phyloP scores from a whole-genome alignment of 1,140 invertebrate species.

The Harpegnathos saltator region DNA sequence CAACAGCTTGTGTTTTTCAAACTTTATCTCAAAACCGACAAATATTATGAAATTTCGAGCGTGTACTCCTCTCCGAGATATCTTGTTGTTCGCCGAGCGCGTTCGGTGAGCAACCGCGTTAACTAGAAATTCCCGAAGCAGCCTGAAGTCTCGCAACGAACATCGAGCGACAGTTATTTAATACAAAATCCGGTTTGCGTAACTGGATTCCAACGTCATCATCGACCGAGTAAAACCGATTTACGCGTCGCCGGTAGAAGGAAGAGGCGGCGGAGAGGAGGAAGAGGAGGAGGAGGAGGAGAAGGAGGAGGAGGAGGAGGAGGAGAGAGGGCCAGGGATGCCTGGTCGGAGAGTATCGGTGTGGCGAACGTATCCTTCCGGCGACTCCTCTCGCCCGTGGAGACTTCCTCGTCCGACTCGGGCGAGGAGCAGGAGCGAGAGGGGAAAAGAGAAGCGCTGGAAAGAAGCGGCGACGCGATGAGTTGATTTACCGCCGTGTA shows the following conservation, averaged over 20 bases:
- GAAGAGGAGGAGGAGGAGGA: background rate
- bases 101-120: slow-evolving; percentile 11
- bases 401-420: slow-evolving; percentile 16
- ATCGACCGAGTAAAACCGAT: slow-evolving; percentile 78
- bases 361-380: slow-evolving; percentile 8
- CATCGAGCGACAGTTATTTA: slow-evolving; percentile 79
- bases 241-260: slow-evolving; percentile 61
- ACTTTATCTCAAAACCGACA: background rate
- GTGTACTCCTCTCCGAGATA: background rate
- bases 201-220: slow-evolving; percentile 82
- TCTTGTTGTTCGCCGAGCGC: background rate
- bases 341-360: slow-evolving; percentile 32
- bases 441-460: slow-evolving; percentile 28
- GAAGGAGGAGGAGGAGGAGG: background rate
- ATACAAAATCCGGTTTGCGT: slow-evolving; percentile 82
- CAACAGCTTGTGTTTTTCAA: background rate
- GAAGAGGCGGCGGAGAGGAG: background rate
- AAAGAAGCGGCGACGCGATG: slow-evolving; percentile 63
- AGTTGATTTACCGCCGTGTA: slow-evolving; percentile 76
- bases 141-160: slow-evolving; percentile 8
- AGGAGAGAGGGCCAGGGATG: background rate
- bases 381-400: slow-evolving; percentile 8
- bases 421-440: slow-evolving; percentile 6
- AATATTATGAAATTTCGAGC: slow-evolving; percentile 15
- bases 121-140: slow-evolving; percentile 43